Evolutionary conservation across 2,113 vertebrate genomes (phyloP).

Genomic region (Ciconia maguari): DNA sequence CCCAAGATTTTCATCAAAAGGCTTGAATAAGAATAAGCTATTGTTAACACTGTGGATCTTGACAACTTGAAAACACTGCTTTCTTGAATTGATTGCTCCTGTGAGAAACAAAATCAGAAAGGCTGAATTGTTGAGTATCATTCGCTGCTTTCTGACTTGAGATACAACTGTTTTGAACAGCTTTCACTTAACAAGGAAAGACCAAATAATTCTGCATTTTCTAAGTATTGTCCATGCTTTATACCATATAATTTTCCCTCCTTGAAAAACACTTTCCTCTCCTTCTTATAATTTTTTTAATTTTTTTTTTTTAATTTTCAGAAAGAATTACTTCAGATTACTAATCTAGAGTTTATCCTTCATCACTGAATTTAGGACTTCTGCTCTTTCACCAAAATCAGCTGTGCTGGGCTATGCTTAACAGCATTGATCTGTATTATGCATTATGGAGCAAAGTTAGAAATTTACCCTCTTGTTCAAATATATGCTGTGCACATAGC

Average conservation of each 20-base stretch:
- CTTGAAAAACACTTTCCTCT: no score
- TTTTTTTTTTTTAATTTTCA: neutral
- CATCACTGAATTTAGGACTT: neutral
- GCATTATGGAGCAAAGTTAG: neutral
- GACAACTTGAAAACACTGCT: neutral
- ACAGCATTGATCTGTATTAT: neutral
- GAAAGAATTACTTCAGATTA: neutral
- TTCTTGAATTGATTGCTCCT: constrained; percentile 12
- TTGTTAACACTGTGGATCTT: neutral
- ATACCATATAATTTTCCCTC: neutral
- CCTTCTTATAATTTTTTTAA: no score
- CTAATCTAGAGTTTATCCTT: neutral
- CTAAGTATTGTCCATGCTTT: neutral
- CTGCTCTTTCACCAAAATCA: neutral
- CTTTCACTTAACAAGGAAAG: neutral
- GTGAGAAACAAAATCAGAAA: constrained; percentile 5
- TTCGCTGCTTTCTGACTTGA: neutral
- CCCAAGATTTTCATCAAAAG: constrained; percentile 12
- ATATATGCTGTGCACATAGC: neutral
- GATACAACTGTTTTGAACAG: neutral
- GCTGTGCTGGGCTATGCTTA: neutral
- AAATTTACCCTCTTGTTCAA: neutral
- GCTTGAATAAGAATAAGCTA: constrained; percentile 4
- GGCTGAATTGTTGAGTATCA: neutral
- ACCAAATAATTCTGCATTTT: neutral